These are phyloP conservation scores for Sarcophaga peregrina DNA, from an alignment of 1,140 invertebrate species.

Conservation along the genomic window DNA sequence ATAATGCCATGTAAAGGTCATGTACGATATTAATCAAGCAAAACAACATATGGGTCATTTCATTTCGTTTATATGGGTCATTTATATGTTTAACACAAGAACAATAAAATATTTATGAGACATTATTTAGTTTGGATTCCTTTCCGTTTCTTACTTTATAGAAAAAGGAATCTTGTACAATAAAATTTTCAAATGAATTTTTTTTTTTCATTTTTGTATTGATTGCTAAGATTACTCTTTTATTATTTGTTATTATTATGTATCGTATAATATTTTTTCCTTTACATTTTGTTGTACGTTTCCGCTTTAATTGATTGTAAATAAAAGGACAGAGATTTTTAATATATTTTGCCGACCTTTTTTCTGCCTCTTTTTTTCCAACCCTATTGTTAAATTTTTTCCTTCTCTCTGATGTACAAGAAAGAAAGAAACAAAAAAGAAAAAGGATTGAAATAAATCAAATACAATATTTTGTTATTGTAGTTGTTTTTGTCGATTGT, in stretches of 20 bases:
- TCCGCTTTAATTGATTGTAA: conserved; percentile 10
- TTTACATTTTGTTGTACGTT: background rate
- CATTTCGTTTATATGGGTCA: no score
- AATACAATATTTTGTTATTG: background rate
- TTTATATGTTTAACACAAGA: background rate
- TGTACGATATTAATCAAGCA: background rate
- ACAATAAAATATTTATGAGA: background rate
- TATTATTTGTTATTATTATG: no score
- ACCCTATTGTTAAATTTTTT: background rate
- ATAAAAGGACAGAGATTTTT: background rate
- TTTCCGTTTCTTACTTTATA: no score
- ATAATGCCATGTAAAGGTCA: background rate
- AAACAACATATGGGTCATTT: no score
- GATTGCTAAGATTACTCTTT: no score
- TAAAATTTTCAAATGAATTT: no score
- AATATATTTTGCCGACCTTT: background rate
- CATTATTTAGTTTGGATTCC: background rate
- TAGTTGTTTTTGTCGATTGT: background rate
- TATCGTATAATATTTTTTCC: background rate
- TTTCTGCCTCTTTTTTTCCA: background rate
- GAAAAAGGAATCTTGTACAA: no score
- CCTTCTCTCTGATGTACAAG: background rate
- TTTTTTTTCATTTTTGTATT: no score
- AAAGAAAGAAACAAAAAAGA: background rate
- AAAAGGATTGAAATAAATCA: conserved; percentile 10